Conservation (phyloP, 1,140 invertebrate species). For the Saccostrea echinata region DNA sequence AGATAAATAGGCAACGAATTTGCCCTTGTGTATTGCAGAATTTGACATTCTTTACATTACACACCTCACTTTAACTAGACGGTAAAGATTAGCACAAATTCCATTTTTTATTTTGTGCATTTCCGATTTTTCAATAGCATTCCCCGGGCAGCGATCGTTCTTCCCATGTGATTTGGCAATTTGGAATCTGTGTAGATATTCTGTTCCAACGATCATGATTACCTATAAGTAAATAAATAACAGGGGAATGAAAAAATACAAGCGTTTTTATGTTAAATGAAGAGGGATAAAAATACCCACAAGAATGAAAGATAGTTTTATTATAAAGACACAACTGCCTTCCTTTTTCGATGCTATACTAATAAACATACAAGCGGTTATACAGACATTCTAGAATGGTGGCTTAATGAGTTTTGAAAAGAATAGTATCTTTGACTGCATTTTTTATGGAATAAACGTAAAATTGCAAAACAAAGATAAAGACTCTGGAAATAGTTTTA, state of each 20-base stretch:
- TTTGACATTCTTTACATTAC: neutral
- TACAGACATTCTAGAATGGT: neutral
- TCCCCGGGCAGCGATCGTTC: neutral
- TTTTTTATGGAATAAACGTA: neutral
- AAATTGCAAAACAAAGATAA: neutral
- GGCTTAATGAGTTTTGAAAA: no score
- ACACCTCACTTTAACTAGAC: neutral
- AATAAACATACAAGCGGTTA: no score
- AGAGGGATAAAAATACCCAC: no score
- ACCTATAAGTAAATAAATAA: neutral
- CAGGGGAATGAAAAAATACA: no score
- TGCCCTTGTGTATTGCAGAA: neutral
- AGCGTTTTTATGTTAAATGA: no score
- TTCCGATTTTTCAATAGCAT: neutral
- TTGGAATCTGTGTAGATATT: neutral
- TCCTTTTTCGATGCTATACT: no score
- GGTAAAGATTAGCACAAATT: neutral
- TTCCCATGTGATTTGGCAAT: no score
- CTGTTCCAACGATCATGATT: neutral
- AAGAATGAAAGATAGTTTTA: no score
- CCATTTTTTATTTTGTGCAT: constrained; percentile 8
- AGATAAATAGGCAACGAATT: neutral
- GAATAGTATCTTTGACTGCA: neutral
- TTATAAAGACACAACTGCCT: no score
- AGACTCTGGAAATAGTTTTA: neutral